phyloP scores from a whole-genome alignment of 2,888 invertebrate species.

The Heliconius ethilla region DNA sequence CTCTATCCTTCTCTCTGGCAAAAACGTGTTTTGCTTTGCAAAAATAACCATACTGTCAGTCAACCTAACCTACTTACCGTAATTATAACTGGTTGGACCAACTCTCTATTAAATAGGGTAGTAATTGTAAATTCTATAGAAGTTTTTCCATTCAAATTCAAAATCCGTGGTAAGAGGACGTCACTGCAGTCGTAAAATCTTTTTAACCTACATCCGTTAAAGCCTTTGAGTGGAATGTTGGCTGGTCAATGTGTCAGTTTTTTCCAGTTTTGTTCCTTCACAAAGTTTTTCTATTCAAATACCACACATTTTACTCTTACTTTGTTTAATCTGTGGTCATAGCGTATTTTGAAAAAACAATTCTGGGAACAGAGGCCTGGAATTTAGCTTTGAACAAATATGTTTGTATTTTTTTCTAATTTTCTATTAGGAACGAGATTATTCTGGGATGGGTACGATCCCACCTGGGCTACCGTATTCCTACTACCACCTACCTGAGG shows the following conservation, averaged over 20 bases:
- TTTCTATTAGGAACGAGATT: too few species aligned
- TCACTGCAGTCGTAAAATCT: constrained; percentile 29
- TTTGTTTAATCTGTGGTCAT: too few species aligned
- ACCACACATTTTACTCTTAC: neutral
- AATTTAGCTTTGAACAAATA: too few species aligned
- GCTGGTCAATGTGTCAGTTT: constrained; percentile 40
- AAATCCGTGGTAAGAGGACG: constrained; percentile 20
- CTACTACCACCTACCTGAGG: too few species aligned
- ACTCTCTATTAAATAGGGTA: neutral
- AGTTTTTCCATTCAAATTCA: constrained; percentile 3
- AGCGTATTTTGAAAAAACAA: too few species aligned
- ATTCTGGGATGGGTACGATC: too few species aligned
- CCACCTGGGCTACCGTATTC: too few species aligned
- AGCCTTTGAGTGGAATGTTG: constrained; percentile 38
- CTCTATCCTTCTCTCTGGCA: too few species aligned
- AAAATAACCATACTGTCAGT: neutral
- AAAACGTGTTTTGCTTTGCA: neutral
- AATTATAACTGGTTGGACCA: neutral
- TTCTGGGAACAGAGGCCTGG: too few species aligned
- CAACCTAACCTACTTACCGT: neutral
- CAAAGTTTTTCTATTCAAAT: constrained; percentile 30
- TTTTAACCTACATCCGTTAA: constrained; percentile 32
- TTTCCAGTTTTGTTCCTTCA: constrained; percentile 24
- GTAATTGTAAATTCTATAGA: constrained; percentile 5
- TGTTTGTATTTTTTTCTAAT: too few species aligned